Evolutionary conservation across 2,888 invertebrate genomes (phyloP).

Genomic region (Habrosyne pyritoides): DNA sequence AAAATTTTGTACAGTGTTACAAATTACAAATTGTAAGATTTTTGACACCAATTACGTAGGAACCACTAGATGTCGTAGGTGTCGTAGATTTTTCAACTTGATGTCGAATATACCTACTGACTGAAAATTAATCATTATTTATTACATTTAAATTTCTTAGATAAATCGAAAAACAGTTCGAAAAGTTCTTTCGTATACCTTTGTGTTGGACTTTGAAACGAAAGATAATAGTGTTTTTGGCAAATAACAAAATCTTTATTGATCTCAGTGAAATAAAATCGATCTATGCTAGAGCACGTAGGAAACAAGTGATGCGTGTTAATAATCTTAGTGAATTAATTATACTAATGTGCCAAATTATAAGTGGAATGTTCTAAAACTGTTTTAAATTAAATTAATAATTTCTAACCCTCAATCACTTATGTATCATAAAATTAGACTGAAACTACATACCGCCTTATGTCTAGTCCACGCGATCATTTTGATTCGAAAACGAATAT

Average conservation of each 20-base stretch:
- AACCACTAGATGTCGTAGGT: background rate
- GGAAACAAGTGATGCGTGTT: background rate
- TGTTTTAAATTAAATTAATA: constrained; percentile 24
- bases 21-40: background rate
- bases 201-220: too few relatives aligned
- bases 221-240: background rate
- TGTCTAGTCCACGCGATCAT: constrained; percentile 41
- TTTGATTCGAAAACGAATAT: constrained; percentile 13
- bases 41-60: background rate
- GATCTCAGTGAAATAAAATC: background rate
- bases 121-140: background rate
- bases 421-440: background rate
- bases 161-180: too few relatives aligned
- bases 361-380: constrained; percentile 32
- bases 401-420: background rate
- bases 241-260: background rate
- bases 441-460: constrained; percentile 37
- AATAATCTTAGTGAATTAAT: background rate
- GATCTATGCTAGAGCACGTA: background rate
- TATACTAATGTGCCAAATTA: constrained; percentile 47
- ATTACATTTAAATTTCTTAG: too few relatives aligned
- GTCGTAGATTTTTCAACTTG: too few relatives aligned
- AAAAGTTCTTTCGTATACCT: too few relatives aligned
- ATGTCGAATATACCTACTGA: background rate
- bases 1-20: background rate